Evolutionary conservation across 2,797 vertebrate genomes (phyloP).

Genomic region (Phyllotis vaccarum): DNA sequence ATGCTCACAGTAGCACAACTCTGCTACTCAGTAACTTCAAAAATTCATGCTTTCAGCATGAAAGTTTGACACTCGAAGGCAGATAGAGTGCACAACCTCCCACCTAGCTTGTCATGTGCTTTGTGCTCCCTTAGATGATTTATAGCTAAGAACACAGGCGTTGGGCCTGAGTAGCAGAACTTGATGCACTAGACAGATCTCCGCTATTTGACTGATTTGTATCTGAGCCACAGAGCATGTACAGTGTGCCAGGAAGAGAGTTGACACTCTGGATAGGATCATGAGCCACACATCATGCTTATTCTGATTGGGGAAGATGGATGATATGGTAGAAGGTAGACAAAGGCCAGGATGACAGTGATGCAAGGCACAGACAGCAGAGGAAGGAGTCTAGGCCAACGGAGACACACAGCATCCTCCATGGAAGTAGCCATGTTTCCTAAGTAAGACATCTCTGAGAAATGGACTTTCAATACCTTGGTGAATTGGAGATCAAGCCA

Average conservation of each 20-base stretch:
- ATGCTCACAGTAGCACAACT: neutral
- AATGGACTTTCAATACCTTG: neutral
- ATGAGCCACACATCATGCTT: neutral
- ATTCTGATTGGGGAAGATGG: neutral
- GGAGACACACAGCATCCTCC: neutral
- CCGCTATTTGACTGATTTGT: neutral
- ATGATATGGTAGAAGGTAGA: neutral
- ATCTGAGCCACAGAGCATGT: neutral
- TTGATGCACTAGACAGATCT: neutral
- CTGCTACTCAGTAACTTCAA: neutral
- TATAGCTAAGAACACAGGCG: neutral
- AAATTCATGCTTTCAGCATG: neutral
- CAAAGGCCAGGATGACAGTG: neutral
- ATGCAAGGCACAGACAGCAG: neutral
- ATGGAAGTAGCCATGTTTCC: neutral
- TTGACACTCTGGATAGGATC: neutral
- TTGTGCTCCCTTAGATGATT: neutral
- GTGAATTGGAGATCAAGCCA: neutral
- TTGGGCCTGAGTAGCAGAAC: neutral
- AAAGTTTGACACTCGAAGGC: neutral
- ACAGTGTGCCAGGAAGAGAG: neutral
- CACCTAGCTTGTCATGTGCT: neutral
- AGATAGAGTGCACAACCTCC: neutral
- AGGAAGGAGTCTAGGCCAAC: neutral
- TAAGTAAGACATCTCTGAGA: neutral